Base-by-base conservation (phyloP, 2,888 invertebrate species). In the Heliconius sara region DNA sequence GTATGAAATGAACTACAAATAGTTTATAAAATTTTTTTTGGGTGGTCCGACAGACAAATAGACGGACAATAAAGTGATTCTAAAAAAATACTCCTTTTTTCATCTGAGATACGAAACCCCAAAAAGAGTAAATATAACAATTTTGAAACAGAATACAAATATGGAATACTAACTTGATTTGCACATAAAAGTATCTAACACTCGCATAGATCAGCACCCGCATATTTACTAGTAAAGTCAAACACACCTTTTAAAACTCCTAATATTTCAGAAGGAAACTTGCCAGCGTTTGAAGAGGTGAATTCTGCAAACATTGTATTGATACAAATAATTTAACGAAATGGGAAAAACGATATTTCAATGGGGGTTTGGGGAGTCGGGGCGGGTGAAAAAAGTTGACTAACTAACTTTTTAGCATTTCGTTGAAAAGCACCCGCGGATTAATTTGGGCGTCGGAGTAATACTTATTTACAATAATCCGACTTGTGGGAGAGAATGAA, bases 401-500 rank as follows among this genome's bases (percentile, higher is more conserved):
- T 91, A 89, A 88, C 86, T 86, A 94, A 93, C 92, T 95, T 95
- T 95, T 93, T 92, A 88, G 90, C 89, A 89, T 92, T 93, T 91
- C 91, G 90, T 90, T 92, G 92, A 93, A 94, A 93, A 93, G 89
- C 87, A 85, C 83, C 70, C 87, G 87, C 84, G 92, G 91, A 93
- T 94, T 94, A 95, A 95, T 94, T 90, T 87, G 89, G 91, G 91
- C 89, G 92, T 90, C 88, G 91, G 86, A 87, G 90, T 91, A 90
- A 94, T 93, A 93, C 94, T 95, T 94, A 95, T 95, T 95, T 94
- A 95, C 93, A 94, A 94, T 94, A 93, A 94, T 93, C 94, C 91
- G 89, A 91, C 90, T 92, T 94, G 92, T 89, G 93, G 92, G 90
- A 85, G 89, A 79, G 84, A 89, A 87, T 88, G 92, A 92, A 93